A percentile compares a stretch with the other conserved stretches of the same genome.
Conservation (phyloP, 2,797 vertebrate genomes). For the Crocidura indochinensis region DNA sequence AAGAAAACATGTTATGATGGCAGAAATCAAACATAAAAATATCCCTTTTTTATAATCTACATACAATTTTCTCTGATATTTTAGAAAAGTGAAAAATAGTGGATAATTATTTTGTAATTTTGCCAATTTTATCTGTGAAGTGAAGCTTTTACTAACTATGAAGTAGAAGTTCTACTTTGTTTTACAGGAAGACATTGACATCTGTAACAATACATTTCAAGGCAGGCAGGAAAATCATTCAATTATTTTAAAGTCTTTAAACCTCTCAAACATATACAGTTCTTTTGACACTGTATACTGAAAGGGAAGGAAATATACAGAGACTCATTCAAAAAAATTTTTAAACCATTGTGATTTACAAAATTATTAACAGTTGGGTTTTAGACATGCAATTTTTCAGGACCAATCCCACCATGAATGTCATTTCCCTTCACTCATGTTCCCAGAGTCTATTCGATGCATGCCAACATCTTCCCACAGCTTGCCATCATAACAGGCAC, state of each 20-base stretch:
- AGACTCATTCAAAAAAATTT: not conserved
- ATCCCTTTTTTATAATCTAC: not conserved
- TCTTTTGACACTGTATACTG: conserved; percentile 27
- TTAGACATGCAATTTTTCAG: too few species aligned
- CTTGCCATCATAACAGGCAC: too few species aligned
- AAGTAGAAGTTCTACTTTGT: not conserved
- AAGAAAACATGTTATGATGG: not conserved
- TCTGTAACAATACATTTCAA: not conserved
- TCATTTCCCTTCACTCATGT: too few species aligned
- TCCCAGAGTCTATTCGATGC: too few species aligned
- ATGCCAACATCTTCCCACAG: too few species aligned
- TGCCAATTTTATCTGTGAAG: conserved; percentile 44
- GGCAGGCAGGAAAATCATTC: not conserved
- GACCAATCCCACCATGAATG: too few species aligned
- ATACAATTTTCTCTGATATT: not conserved
- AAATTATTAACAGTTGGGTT: too few species aligned
- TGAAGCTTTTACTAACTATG: conserved; percentile 28
- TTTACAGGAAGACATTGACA: conserved; percentile 12
- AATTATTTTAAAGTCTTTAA: conserved; percentile 59
- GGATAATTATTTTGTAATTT: not conserved
- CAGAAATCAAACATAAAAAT: not conserved
- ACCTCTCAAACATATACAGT: not conserved
- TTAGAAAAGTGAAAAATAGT: conserved; percentile 17
- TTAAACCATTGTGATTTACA: too few species aligned
- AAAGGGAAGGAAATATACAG: not conserved